Conservation (phyloP, 2,888 invertebrate species). For the Spodoptera picta region DNA sequence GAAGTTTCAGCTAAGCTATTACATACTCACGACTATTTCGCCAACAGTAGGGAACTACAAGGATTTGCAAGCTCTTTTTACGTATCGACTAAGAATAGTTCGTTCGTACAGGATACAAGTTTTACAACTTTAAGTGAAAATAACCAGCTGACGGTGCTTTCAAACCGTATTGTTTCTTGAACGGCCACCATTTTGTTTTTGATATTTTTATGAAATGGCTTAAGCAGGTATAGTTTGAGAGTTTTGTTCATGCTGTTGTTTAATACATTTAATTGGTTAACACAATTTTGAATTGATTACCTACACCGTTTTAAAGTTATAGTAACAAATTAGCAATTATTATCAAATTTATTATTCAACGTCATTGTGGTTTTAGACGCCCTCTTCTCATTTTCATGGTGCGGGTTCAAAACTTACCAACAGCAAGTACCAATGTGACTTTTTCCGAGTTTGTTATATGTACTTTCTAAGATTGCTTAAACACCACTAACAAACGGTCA, state of each 20-base stretch:
- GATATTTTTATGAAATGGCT: conserved; percentile 36
- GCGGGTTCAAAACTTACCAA: too few relatives aligned
- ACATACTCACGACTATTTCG: conserved; percentile 78
- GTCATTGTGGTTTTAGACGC: too few relatives aligned
- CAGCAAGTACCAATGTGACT: too few relatives aligned
- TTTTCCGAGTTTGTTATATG: too few relatives aligned
- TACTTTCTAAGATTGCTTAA: too few relatives aligned
- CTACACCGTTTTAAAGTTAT: too few relatives aligned
- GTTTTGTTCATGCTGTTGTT: neutral
- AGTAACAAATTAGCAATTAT: too few relatives aligned
- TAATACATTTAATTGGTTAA: too few relatives aligned
- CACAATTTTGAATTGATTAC: too few relatives aligned
- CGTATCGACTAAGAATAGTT: conserved; percentile 70
- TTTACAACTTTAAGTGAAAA: conserved; percentile 63
- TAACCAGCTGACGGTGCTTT: conserved; percentile 53
- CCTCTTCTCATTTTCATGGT: too few relatives aligned
- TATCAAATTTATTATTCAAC: too few relatives aligned
- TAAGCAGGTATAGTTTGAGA: neutral
- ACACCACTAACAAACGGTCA: too few relatives aligned
- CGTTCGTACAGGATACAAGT: conserved; percentile 55
- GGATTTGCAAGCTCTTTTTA: conserved; percentile 83
- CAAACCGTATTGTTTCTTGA: conserved; percentile 52
- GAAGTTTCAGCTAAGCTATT: conserved; percentile 82
- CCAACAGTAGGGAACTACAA: conserved; percentile 74
- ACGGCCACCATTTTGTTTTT: conserved; percentile 42